Evolutionary conservation across 2,113 vertebrate genomes (phyloP).

Genomic region (Aythya baeri): DNA sequence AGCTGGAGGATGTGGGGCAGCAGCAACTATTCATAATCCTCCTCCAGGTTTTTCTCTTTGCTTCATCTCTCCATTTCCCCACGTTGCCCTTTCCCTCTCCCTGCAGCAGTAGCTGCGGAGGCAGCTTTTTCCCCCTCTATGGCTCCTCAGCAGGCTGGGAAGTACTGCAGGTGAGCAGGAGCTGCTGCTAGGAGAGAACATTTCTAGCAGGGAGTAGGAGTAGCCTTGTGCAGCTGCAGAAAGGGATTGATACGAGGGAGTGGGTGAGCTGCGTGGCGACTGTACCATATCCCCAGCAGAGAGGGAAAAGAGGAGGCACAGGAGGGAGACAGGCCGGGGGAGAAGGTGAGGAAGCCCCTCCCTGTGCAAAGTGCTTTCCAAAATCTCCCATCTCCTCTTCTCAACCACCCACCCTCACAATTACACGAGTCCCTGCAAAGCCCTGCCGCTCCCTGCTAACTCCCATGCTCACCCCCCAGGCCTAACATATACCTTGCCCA

Average conservation of each 20-base stretch:
- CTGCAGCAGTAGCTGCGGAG: background rate
- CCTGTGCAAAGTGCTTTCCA: background rate
- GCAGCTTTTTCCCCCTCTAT: background rate
- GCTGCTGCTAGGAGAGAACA: conserved; percentile 3
- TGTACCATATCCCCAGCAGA: background rate
- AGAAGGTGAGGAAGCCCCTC: background rate
- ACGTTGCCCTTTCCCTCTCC: background rate
- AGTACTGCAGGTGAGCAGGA: conserved; percentile 36
- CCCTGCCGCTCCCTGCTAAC: background rate
- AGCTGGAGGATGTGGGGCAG: background rate
- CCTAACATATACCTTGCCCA: background rate
- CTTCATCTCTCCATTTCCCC: background rate
- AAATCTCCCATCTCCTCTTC: background rate
- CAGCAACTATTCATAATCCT: background rate
- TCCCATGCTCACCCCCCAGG: background rate
- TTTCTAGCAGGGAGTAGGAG: conserved; percentile 60
- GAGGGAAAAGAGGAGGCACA: background rate
- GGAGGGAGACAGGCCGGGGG: background rate
- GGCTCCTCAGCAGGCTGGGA: conserved; percentile 6
- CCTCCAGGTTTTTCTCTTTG: conserved; percentile 1
- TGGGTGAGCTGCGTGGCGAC: conserved; percentile 30
- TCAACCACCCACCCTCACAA: background rate
- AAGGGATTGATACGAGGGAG: conserved; percentile 20
- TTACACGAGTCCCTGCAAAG: background rate
- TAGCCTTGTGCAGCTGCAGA: conserved; percentile 49